These are phyloP conservation scores for Morbakka virulenta DNA, from an alignment of 30 jellyfish, hydroid and myxozoan species.

Conservation along the genomic window DNA sequence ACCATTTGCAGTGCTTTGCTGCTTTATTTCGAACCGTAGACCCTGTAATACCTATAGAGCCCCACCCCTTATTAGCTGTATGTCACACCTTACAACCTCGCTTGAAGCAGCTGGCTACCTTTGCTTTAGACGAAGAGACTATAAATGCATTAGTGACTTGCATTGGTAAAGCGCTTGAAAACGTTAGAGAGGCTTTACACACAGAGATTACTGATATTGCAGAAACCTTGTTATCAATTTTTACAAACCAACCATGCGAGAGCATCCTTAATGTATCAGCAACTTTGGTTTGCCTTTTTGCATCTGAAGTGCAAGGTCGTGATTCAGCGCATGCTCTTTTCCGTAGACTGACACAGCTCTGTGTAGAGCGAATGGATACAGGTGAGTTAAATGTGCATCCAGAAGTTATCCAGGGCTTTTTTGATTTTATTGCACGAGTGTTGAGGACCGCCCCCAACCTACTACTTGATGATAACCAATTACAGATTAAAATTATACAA, in stretches of 20 bases:
- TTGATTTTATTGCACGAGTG: constrained; percentile 48
- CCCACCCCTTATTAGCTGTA: constrained; percentile 60
- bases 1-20: constrained; percentile 50
- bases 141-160: constrained; percentile 52
- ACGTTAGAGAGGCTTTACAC: constrained; percentile 64
- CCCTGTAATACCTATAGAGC: constrained; percentile 17
- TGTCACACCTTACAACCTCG: constrained; percentile 21
- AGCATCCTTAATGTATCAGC: constrained; percentile 55
- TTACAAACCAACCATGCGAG: constrained; percentile 37
- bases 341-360: constrained; percentile 14
- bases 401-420: constrained; percentile 69
- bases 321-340: constrained; percentile 23
- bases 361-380: constrained; percentile 26
- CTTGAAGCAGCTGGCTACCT: constrained; percentile 4
- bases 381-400: constrained; percentile 46
- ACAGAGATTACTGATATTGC: constrained; percentile 51
- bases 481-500: constrained; percentile 34
- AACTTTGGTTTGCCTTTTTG: constrained; percentile 71
- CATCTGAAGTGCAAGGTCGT: constrained; percentile 27
- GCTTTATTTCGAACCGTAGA: constrained; percentile 77
- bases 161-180: constrained; percentile 67
- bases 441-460: constrained; percentile 66
- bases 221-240: constrained; percentile 24
- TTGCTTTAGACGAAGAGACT: constrained; percentile 16
- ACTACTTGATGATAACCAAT: constrained; percentile 17